phyloP scores from a whole-genome alignment of 1,140 invertebrate species.

The Vanessa atalanta region DNA sequence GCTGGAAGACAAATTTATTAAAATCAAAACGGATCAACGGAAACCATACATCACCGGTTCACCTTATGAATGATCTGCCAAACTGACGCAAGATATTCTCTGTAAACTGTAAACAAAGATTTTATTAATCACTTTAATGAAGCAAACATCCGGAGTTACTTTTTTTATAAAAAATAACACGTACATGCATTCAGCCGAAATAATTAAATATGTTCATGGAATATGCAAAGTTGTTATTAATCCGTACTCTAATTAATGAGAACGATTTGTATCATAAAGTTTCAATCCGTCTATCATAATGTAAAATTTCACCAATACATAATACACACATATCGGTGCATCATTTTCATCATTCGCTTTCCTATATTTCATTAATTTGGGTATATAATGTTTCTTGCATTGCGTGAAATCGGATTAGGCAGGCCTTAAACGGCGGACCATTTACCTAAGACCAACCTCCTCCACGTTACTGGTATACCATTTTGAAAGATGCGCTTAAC shows the following conservation, averaged over 20 bases:
- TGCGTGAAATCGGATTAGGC: too few species aligned
- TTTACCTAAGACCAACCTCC: too few species aligned
- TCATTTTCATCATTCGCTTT: too few species aligned
- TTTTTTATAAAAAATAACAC: slow-evolving; percentile 15
- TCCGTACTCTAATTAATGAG: slow-evolving; percentile 18
- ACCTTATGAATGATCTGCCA: neutral
- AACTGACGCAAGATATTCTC: slow-evolving; percentile 14
- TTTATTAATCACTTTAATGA: slow-evolving; percentile 26
- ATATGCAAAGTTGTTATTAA: slow-evolving; percentile 19
- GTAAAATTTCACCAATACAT: neutral
- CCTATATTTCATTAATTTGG: too few species aligned
- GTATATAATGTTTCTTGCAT: too few species aligned
- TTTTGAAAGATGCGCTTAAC: too few species aligned
- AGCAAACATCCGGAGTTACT: slow-evolving; percentile 29
- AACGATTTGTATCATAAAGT: slow-evolving; percentile 16
- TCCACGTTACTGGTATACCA: too few species aligned
- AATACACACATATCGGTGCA: too few species aligned
- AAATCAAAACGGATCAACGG: slow-evolving; percentile 4
- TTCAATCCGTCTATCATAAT: neutral
- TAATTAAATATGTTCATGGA: slow-evolving; percentile 24
- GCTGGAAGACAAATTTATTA: neutral
- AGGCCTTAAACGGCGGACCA: too few species aligned
- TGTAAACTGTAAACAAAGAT: slow-evolving; percentile 14
- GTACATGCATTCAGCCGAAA: slow-evolving; percentile 11
- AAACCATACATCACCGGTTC: slow-evolving; percentile 6